Conservation (phyloP, 2,888 invertebrate species). For the Nematopogon swammerdamellus region DNA sequence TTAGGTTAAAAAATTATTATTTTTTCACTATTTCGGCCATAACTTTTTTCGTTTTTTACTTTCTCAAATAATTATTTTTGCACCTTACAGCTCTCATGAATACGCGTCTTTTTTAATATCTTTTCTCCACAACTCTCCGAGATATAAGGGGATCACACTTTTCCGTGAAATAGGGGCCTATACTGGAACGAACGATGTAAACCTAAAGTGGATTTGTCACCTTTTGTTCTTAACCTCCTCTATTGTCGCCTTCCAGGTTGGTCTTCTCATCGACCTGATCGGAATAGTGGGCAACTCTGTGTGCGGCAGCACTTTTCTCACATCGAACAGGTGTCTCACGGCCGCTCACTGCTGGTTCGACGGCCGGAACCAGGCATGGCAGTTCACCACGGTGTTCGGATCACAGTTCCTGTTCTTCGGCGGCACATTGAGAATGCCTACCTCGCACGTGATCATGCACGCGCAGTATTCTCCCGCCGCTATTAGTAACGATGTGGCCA, state of each 20-base stretch:
- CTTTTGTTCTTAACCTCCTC: no score
- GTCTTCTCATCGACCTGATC: conserved; percentile 15
- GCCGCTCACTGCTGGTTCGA: conserved; percentile 38
- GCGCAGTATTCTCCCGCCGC: conserved; percentile 21
- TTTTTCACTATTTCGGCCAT: no score
- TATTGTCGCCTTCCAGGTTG: conserved; percentile 23
- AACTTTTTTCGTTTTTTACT: no score
- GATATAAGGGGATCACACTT: no score
- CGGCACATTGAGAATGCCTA: conserved; percentile 20
- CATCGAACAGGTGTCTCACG: conserved; percentile 18
- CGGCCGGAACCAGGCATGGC: conserved; percentile 25
- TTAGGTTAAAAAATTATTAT: no score
- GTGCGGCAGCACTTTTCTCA: conserved; percentile 27
- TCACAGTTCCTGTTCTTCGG: conserved; percentile 22
- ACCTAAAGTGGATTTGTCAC: no score
- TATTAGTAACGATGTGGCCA: conserved; percentile 24
- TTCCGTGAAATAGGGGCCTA: no score
- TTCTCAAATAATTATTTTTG: no score
- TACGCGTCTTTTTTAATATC: no score
- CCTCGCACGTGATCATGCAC: conserved; percentile 20
- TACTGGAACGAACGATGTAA: no score
- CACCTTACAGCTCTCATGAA: no score
- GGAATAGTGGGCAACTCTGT: conserved; percentile 17
- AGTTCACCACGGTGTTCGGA: conserved; percentile 24
- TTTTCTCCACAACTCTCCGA: no score